These are phyloP conservation scores for Aphelinus atriplicis DNA, from an alignment of 1,140 invertebrate species.

Conservation along the genomic window DNA sequence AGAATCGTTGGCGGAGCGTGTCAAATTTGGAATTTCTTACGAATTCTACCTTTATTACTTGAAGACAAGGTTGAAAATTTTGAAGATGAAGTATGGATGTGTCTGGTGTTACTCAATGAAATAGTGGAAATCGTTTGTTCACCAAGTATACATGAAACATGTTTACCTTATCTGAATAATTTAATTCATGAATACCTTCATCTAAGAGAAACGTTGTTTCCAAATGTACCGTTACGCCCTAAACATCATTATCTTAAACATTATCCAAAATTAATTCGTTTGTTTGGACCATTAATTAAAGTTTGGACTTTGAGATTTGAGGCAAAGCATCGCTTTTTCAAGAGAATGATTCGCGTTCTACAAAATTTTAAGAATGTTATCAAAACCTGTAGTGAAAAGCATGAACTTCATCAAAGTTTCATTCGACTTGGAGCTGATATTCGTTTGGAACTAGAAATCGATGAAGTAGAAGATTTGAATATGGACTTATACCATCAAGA, in stretches of 20 bases:
- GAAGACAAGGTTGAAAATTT: constrained; percentile 31
- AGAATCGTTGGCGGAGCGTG: constrained; percentile 37
- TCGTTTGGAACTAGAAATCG: constrained; percentile 27
- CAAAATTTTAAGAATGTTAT: constrained; percentile 32
- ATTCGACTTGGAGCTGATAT: constrained; percentile 41
- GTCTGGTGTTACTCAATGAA: constrained; percentile 34
- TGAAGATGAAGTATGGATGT: constrained; percentile 31
- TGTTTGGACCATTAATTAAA: constrained; percentile 9
- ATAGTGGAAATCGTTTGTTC: constrained; percentile 37
- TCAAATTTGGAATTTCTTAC: constrained; percentile 40
- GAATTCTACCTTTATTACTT: constrained; percentile 37
- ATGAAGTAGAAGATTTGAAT: constrained; percentile 27
- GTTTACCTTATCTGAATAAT: constrained; percentile 33
- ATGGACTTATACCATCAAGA: constrained; percentile 30
- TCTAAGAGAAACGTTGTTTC: constrained; percentile 21
- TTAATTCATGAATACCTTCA: constrained; percentile 36
- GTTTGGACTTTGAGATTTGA: constrained; percentile 27
- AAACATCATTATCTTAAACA: constrained; percentile 19
- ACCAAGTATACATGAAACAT: constrained; percentile 36
- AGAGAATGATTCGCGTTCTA: constrained; percentile 23
- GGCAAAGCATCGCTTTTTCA: constrained; percentile 26
- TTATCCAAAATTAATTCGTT: constrained; percentile 8
- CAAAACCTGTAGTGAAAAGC: constrained; percentile 42
- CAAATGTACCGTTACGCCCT: constrained; percentile 2
- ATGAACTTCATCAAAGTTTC: constrained; percentile 46